phyloP scores from a whole-genome alignment of 2,888 invertebrate species.

The Drosophila dives region DNA sequence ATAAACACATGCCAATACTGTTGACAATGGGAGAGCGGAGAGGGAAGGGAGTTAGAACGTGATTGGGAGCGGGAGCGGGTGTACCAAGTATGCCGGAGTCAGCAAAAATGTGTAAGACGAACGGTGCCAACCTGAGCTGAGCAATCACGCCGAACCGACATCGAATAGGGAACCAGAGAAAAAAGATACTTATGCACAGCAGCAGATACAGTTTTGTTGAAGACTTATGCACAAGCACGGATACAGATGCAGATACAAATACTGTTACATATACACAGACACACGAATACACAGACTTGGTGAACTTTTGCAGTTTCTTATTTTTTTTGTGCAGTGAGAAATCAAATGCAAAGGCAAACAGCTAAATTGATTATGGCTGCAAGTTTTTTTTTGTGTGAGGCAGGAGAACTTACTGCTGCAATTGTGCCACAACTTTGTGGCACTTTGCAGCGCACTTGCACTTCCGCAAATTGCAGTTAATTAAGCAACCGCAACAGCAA shows the following conservation, averaged over 20 bases:
- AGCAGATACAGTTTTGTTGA: constrained; percentile 54
- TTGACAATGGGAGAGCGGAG: not conserved
- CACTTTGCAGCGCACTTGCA: constrained; percentile 31
- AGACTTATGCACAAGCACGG: constrained; percentile 33
- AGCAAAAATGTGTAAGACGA: constrained; percentile 53
- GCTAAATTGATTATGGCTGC: constrained; percentile 71
- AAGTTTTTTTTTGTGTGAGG: constrained; percentile 19
- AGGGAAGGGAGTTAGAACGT: no score
- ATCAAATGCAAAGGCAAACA: constrained; percentile 69
- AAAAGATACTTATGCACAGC: constrained; percentile 70
- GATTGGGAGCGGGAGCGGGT: not conserved
- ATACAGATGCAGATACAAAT: constrained; percentile 7
- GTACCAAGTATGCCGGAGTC: constrained; percentile 36
- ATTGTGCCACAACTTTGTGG: constrained; percentile 34
- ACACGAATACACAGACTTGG: constrained; percentile 12
- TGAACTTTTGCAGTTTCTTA: constrained; percentile 32
- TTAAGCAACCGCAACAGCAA: constrained; percentile 48
- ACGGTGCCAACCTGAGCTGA: constrained; percentile 60
- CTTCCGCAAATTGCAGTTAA: constrained; percentile 70
- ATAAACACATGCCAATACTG: constrained; percentile 45
- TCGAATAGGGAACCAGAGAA: constrained; percentile 37
- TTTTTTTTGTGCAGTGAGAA: constrained; percentile 57
- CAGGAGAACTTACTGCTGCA: not conserved
- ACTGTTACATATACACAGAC: not conserved
- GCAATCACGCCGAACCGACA: constrained; percentile 71